Base-by-base conservation (phyloP, 1,140 invertebrate genomes). In the Saccostrea cuccullata region DNA sequence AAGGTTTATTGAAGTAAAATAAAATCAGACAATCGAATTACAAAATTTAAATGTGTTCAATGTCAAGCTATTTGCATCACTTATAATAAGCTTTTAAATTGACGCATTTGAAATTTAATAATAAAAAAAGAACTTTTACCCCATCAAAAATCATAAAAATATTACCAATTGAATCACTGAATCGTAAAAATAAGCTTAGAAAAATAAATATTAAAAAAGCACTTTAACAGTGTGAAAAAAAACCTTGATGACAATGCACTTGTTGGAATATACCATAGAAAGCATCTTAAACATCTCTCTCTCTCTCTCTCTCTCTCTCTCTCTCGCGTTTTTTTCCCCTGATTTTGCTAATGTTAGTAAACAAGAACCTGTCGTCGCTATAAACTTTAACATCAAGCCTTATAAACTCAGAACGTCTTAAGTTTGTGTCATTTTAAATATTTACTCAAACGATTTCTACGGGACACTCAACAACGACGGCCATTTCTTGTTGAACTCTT, bases 401-500 rank as follows among this genome's bases (percentile, higher is more conserved):
- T 13, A 12, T 17, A 47, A 47, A 30, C 70, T 26, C 23, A 30
- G 26, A 11, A 26, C 13, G 26, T 77, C 70, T 77, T 77, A 30
- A 77, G 70, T 77, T 77, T 77, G 70, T 77, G 70, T 77, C 70
- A 77, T 77, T 77, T 77, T 36, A 77, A 77, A 77, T 77, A 77
- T 77, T 77, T 26, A 77, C 70, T 77, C 70, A 77, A 77, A 77
- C 70, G 70, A 77, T 77, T 77, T 77, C 23, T 77, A 36, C 13
- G 15, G 70, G 23, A 36, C 70, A 30, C 26, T 77, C 70, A 77
- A 36, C 70, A 30, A 26, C 26, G 26, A 26, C 13, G 2, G 70
- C 4, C 70, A 36, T 36, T 36, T 36, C 58, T 20, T 64, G n/a
- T 64, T 0, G 58, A 17, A 20, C 58, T 15, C 20, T 17, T 60